phyloP scores from a whole-genome alignment of 2,888 invertebrate genomes.

The Nemoura dubitans region DNA sequence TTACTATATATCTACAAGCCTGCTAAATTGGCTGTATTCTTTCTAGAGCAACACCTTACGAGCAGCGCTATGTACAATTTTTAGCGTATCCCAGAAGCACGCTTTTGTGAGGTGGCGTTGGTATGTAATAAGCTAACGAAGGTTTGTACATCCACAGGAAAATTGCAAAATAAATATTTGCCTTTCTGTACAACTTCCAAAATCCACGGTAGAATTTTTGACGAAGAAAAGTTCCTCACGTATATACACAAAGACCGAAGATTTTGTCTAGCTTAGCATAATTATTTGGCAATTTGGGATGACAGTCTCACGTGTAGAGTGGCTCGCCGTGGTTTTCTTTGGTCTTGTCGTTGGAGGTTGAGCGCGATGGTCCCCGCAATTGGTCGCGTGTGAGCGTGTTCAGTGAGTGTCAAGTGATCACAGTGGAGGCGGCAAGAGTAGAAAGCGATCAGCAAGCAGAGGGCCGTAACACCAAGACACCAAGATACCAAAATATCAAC shows the following conservation, averaged over 20 bases:
- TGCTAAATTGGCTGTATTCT: not conserved
- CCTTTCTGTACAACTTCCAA: not conserved
- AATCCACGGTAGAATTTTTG: not conserved
- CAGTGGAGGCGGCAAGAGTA: slow-evolving; percentile 37
- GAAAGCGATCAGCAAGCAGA: slow-evolving; percentile 1
- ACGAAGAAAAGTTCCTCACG: not conserved
- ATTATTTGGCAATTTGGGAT: not conserved
- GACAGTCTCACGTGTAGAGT: not conserved
- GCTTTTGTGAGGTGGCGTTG: not conserved
- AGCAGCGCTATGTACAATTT: not conserved
- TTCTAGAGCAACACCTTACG: not conserved
- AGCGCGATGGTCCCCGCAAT: not conserved
- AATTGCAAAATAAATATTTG: slow-evolving; percentile 2
- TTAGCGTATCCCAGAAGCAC: not conserved
- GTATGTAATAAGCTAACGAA: not conserved
- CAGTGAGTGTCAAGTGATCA: not conserved
- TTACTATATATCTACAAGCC: not conserved
- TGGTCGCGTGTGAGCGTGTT: slow-evolving; percentile 20
- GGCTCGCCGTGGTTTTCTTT: not conserved
- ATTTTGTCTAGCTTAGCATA: not conserved
- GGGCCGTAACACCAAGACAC: slow-evolving; percentile 28
- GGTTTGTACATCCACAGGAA: not conserved
- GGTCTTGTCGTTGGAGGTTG: not conserved
- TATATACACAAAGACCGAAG: not conserved
- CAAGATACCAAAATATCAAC: slow-evolving; percentile 38